These are phyloP conservation scores for Epizoanthus ramosus DNA, from an alignment of 92 coral and sea anemone genomes.

Conservation along the genomic window DNA sequence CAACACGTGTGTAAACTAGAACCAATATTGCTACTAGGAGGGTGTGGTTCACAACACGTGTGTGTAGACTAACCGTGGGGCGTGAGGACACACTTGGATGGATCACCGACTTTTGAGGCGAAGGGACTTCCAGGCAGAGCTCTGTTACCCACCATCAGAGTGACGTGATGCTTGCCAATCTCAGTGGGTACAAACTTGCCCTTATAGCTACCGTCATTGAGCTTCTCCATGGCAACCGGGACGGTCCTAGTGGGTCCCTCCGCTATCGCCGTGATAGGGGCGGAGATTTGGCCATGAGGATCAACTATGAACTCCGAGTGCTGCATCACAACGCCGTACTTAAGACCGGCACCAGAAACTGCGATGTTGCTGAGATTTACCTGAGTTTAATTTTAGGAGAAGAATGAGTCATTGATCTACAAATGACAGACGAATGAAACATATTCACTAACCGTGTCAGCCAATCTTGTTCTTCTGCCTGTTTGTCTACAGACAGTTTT, in stretches of 20 bases:
- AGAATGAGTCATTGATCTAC: not conserved
- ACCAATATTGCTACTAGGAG: not conserved
- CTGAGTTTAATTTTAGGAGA: not conserved
- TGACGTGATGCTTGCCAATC: constrained; percentile 87
- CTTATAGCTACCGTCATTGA: constrained; percentile 68
- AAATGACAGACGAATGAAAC: not conserved
- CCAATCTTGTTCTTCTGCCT: not conserved
- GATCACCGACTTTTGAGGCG: constrained; percentile 91
- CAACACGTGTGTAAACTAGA: not conserved
- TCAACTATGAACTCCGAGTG: constrained; percentile 86
- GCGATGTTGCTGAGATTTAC: constrained; percentile 61
- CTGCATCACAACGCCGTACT: constrained; percentile 75
- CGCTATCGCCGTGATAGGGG: constrained; percentile 78
- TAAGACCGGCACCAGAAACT: constrained; percentile 74
- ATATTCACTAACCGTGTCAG: no score
- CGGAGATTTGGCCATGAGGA: constrained; percentile 66
- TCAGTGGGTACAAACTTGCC: constrained; percentile 83
- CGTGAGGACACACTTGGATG: constrained; percentile 66
- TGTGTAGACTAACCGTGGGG: constrained; percentile 57
- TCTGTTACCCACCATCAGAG: constrained; percentile 79
- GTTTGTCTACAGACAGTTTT: not conserved
- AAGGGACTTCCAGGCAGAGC: constrained; percentile 87
- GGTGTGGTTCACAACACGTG: not conserved
- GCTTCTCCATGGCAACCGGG: constrained; percentile 56
- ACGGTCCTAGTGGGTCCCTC: constrained; percentile 81